Percentiles rank a stretch among this genome's conserved stretches.
phyloP scores from a whole-genome alignment of 2,113 vertebrate genomes.

The Macrotis lagotis region DNA sequence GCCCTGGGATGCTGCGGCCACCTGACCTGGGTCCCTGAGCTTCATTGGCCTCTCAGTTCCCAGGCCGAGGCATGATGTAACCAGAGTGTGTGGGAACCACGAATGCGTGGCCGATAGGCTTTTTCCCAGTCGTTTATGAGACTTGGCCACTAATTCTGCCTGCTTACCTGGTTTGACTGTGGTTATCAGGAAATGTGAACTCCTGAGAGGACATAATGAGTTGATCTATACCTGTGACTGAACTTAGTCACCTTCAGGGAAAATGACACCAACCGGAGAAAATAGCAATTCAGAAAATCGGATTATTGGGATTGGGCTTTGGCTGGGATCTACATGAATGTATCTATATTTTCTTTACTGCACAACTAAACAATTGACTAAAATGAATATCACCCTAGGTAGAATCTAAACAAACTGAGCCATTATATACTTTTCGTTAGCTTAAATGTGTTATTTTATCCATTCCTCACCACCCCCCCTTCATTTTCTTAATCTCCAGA shows the following conservation, averaged over 20 bases:
- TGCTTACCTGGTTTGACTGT: slow-evolving; percentile 90
- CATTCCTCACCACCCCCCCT: slow-evolving; percentile 41
- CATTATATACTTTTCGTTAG: neutral
- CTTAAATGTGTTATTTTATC: slow-evolving; percentile 43
- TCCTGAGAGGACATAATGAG: slow-evolving; percentile 84
- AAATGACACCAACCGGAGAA: slow-evolving; percentile 73
- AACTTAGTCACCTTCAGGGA: slow-evolving; percentile 78
- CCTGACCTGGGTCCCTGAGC: slow-evolving; percentile 86
- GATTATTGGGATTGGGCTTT: slow-evolving; percentile 69
- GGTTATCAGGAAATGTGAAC: slow-evolving; percentile 95
- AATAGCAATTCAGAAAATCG: slow-evolving; percentile 65
- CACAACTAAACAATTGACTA: slow-evolving; percentile 23
- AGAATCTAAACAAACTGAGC: slow-evolving; percentile 53
- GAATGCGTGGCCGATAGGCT: slow-evolving; percentile 94
- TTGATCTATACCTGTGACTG: slow-evolving; percentile 77
- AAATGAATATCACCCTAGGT: slow-evolving; percentile 48
- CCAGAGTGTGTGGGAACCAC: slow-evolving; percentile 99
- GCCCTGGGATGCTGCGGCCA: slow-evolving; percentile 94
- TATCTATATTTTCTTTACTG: slow-evolving; percentile 58
- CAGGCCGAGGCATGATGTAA: slow-evolving; percentile 99
- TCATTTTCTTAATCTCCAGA: slow-evolving; percentile 34
- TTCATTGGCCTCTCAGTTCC: slow-evolving; percentile 91
- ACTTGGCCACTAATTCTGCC: slow-evolving; percentile 88
- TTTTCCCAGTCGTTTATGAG: slow-evolving; percentile 93
- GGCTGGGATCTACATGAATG: slow-evolving; percentile 57